These are phyloP conservation scores for Papilio polytes DNA, from an alignment of 1,140 invertebrate species.

Conservation along the genomic window DNA sequence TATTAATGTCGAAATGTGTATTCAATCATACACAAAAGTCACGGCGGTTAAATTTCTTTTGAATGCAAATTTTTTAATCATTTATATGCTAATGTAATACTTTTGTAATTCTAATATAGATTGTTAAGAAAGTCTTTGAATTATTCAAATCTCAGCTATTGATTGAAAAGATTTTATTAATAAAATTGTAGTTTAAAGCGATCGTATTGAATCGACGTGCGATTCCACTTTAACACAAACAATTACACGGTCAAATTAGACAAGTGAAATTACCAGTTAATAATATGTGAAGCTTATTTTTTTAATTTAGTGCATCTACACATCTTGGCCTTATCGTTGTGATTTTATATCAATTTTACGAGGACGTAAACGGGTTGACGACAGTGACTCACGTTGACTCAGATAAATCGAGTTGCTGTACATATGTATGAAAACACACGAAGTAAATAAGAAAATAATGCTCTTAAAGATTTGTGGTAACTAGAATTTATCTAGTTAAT, in stretches of 20 bases:
- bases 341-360: constrained; percentile 15
- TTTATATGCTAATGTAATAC: constrained; percentile 16
- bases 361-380: neutral
- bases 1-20: neutral
- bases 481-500: neutral
- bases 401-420: neutral
- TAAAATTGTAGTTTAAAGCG: neutral
- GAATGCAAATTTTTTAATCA: neutral
- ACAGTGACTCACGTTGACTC: constrained; percentile 5
- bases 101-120: constrained; percentile 1
- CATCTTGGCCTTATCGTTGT: neutral
- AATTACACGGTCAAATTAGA: neutral
- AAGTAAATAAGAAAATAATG: neutral
- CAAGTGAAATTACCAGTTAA: neutral
- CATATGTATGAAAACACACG: neutral
- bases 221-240: neutral
- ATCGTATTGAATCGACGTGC: neutral
- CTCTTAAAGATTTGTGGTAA: neutral
- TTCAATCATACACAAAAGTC: neutral
- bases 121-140: neutral
- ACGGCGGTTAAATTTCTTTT: neutral
- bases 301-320: neutral
- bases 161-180: neutral
- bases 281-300: neutral
- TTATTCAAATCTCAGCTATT: neutral